Base-by-base conservation (phyloP, 2,113 vertebrate genomes). In the Anoplopoma fimbria region DNA sequence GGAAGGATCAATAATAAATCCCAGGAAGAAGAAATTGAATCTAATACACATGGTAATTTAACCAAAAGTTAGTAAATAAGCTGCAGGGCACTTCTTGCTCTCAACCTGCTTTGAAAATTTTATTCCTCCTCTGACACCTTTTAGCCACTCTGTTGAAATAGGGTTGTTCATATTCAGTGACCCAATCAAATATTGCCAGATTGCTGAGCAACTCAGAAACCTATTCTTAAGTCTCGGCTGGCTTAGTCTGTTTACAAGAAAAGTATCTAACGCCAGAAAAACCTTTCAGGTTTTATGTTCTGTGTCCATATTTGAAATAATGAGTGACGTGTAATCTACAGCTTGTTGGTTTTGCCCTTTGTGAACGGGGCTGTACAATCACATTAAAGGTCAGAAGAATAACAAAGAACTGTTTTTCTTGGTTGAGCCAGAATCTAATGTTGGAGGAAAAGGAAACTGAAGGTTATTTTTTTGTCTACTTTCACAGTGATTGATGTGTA, bases 261-360 rank as follows among this genome's bases (percentile, higher is more conserved):
- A 21, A 55, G 31, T 67, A 45, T 58, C 0, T 49, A 70, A 68
- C 75, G 76, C 70, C 40, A 1, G 0, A 34, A 77, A 83, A 82
- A 4, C 65, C 65, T 75, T 85, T 40, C 27, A 53, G 67, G 14
- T 60, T 81, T 77, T 29, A 27, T 78, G 55, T 73, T 82, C 55
- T 58, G 31, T 70, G 62, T 77, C 25, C 53, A 79, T 47, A 87
- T 85, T 51, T 82, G 77, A 78, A 91, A 89, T 82, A 65, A 88
- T 83, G 81, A 91, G 58, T 92, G 91, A 93, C 81, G 42, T 88
- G 87, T 89, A 92, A 90, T 92, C 88, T 87, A 85, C 77, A 82
- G 87, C 84, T 91, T 87, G 93, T 87, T 91, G 78, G 76, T 89
- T 84, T 74, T 93, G 87, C 91, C 92, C 93, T 92, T 93, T 94